Percentiles rank a stretch among this genome's conserved stretches.
Evolutionary conservation across 2,888 invertebrate genomes (phyloP).

Genomic region (Meandrusa payeni): DNA sequence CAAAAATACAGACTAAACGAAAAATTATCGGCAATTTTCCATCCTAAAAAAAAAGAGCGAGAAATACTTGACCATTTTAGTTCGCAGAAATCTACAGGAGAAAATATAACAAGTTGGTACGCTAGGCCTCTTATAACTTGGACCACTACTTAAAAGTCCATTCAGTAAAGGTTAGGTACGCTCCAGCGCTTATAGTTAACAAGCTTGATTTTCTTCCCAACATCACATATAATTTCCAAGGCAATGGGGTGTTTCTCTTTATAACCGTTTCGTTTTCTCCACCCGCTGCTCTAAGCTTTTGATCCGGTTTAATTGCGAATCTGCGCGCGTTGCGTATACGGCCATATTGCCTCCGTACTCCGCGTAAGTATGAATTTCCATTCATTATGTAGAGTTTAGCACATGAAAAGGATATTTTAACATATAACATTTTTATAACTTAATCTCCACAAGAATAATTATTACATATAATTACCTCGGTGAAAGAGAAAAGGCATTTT

Average conservation of each 20-base stretch:
- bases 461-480: too few species aligned
- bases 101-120: conserved; percentile 14
- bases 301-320: conserved; percentile 19
- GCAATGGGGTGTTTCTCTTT: conserved; percentile 27
- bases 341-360: neutral
- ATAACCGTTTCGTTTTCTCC: conserved; percentile 13
- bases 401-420: too few species aligned
- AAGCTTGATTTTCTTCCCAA: conserved; percentile 52
- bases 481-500: too few species aligned
- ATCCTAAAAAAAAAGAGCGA: too few species aligned
- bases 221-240: conserved; percentile 41
- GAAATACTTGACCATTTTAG: too few species aligned
- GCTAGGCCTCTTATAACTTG: conserved; percentile 23
- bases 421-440: too few species aligned
- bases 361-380: neutral
- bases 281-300: conserved; percentile 6
- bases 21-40: too few species aligned
- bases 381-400: too few species aligned
- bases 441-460: too few species aligned
- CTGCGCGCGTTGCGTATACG: neutral
- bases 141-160: conserved; percentile 41
- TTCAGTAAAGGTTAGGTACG: conserved; percentile 51
- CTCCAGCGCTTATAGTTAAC: conserved; percentile 63
- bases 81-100: too few species aligned
- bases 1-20: too few species aligned